Conservation (phyloP, 2,888 invertebrate species). For the Xestia xanthographa region DNA sequence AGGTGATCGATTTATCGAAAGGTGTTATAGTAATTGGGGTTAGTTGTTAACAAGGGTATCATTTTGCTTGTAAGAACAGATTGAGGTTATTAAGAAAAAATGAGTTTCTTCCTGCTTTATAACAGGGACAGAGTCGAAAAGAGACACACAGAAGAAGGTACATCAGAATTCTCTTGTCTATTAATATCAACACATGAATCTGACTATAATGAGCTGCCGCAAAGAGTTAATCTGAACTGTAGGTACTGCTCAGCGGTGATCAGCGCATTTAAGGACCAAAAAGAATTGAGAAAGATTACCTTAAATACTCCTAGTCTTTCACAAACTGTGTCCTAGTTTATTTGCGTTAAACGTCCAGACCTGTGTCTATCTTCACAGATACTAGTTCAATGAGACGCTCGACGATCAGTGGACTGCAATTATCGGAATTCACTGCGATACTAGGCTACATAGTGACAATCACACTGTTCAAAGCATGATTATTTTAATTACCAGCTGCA, state of each 20-base stretch:
- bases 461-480: neutral
- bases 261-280: neutral
- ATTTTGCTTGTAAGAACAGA: slow-evolving; percentile 2
- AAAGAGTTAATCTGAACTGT: neutral
- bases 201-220: neutral
- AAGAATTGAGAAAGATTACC: slow-evolving; percentile 28
- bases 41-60: neutral
- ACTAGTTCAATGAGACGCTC: slow-evolving; percentile 17
- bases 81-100: neutral
- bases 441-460: slow-evolving; percentile 3
- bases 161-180: neutral
- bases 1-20: slow-evolving; percentile 46
- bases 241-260: neutral
- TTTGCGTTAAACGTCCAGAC: neutral
- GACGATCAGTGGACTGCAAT: slow-evolving; percentile 16
- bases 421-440: slow-evolving; percentile 42
- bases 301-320: slow-evolving; percentile 1
- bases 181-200: neutral
- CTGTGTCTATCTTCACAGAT: slow-evolving; percentile 28
- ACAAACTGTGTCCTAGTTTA: slow-evolving; percentile 9
- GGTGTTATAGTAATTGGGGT: slow-evolving; percentile 29
- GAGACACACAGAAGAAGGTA: neutral
- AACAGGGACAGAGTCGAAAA: neutral
- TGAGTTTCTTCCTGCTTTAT: neutral
- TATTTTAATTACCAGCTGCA: neutral